These are phyloP conservation scores for Polyommatus icarus DNA, from an alignment of 2,888 invertebrate genomes.

Conservation along the genomic window DNA sequence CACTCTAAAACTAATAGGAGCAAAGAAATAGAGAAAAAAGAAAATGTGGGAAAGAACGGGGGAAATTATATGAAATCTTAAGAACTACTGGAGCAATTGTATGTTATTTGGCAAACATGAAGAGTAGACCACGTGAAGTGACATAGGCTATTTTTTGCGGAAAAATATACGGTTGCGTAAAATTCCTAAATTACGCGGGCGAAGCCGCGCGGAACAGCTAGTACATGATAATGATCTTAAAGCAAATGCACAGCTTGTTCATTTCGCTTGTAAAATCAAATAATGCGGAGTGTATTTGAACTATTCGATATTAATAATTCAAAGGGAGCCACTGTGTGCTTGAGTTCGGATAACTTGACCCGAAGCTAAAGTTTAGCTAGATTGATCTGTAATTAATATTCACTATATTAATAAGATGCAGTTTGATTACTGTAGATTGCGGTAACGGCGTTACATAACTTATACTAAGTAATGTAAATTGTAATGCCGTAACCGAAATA, in stretches of 20 bases:
- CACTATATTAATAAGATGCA: not conserved
- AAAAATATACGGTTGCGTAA: no score
- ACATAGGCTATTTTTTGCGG: no score
- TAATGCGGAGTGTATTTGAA: constrained; percentile 12
- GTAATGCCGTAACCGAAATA: not conserved
- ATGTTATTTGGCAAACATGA: no score
- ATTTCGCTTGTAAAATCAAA: constrained; percentile 4
- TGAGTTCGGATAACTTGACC: constrained; percentile 10
- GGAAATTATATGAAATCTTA: no score
- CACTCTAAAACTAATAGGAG: no score
- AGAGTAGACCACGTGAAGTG: no score
- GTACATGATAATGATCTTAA: not conserved
- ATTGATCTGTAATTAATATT: constrained; percentile 6
- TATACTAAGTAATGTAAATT: no score
- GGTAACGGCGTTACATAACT: not conserved
- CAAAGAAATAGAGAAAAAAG: no score
- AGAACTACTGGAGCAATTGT: no score
- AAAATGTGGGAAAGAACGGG: no score
- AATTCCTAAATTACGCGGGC: no score
- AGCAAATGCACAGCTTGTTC: not conserved
- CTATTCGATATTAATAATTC: constrained; percentile 13
- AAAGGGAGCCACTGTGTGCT: not conserved
- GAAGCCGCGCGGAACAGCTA: no score
- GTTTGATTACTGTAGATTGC: not conserved
- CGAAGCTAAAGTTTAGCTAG: not conserved